Conservation (phyloP, 2,113 vertebrate genomes). For the Eulemur macaco region DNA sequence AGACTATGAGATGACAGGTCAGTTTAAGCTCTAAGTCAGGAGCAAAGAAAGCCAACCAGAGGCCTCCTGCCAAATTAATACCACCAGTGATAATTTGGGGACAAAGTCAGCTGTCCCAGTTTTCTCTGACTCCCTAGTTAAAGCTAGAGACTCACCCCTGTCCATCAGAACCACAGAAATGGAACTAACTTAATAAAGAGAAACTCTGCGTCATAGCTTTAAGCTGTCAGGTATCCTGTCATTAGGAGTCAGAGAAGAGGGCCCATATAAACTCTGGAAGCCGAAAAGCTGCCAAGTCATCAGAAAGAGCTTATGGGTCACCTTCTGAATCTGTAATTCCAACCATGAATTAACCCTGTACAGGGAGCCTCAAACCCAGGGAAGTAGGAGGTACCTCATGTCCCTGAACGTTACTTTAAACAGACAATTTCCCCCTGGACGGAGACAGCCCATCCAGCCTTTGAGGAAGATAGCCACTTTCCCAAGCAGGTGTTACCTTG, state of each 20-base stretch:
- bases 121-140: constrained; percentile 5
- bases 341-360: background rate
- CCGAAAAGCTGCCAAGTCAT: background rate
- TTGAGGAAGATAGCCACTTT: fast-evolving
- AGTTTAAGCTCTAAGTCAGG: background rate
- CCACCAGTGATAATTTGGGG: background rate
- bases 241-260: background rate
- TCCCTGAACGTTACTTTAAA: background rate
- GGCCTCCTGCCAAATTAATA: background rate
- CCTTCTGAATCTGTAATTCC: background rate
- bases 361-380: background rate
- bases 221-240: background rate
- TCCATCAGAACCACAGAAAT: background rate
- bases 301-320: background rate
- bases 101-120: background rate
- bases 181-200: background rate
- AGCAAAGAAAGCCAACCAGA: constrained; percentile 22
- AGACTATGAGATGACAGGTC: constrained; percentile 81
- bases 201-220: constrained; percentile 5
- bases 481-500: constrained; percentile 83
- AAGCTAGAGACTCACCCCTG: background rate
- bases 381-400: background rate
- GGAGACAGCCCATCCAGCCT: background rate
- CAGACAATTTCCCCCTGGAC: background rate
- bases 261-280: background rate